A percentile compares a stretch with the other conserved stretches of the same genome.
phyloP scores from a whole-genome alignment of 2,888 invertebrate species.

The Chironomus tentans region DNA sequence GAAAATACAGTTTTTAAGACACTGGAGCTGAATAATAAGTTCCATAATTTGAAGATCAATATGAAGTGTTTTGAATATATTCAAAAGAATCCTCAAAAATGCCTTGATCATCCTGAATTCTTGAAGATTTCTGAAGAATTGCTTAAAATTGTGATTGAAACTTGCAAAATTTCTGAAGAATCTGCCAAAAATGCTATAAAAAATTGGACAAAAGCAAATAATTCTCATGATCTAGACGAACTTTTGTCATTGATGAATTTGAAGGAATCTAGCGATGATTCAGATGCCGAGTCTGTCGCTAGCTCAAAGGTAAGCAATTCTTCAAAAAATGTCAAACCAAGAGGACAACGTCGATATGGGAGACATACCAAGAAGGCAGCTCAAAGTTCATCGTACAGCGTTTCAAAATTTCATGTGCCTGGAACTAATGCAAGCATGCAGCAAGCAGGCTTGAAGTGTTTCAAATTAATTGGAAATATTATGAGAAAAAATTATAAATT shows the following conservation, averaged over 20 bases:
- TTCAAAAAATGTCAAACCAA: background rate
- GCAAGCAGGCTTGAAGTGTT: background rate
- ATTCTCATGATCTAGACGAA: background rate
- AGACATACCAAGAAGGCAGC: background rate
- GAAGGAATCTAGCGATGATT: background rate
- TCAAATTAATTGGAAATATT: background rate
- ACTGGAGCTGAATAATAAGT: background rate
- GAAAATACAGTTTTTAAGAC: background rate
- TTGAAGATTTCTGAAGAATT: background rate
- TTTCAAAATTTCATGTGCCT: background rate
- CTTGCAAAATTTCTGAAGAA: background rate
- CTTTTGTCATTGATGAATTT: background rate
- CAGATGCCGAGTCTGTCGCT: background rate
- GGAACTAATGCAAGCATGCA: background rate
- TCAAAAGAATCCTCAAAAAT: conserved; percentile 6
- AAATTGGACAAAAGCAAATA: background rate
- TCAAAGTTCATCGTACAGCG: background rate
- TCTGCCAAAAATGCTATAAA: background rate
- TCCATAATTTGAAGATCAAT: background rate
- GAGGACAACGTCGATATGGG: background rate
- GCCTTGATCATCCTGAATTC: background rate
- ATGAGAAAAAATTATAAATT: background rate
- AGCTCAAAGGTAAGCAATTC: background rate
- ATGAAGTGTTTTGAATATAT: conserved; percentile 12
- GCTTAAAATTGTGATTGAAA: background rate